These are phyloP conservation scores for Iselma pallidipennis DNA, from an alignment of 2,888 invertebrate genomes.

Conservation along the genomic window DNA sequence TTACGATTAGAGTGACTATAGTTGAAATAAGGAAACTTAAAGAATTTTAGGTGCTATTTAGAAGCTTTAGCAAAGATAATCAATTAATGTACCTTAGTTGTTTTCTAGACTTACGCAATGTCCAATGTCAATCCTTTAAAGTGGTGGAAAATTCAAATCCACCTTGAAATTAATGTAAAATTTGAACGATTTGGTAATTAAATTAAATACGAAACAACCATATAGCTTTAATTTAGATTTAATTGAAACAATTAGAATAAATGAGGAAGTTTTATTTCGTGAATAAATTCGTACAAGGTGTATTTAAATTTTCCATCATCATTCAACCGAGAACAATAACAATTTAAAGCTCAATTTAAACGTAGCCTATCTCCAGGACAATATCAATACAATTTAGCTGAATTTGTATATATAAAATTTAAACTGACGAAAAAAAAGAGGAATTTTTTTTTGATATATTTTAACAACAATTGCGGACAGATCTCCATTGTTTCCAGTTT, in stretches of 20 bases:
- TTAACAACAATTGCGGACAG: background rate
- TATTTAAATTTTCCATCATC: background rate
- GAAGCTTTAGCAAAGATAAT: conserved; percentile 51
- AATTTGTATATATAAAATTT: background rate
- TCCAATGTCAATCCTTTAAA: conserved; percentile 34
- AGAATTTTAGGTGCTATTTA: conserved; percentile 46
- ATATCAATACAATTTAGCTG: conserved; percentile 14
- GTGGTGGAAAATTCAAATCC: background rate
- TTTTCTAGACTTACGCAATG: conserved; percentile 33
- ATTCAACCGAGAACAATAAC: background rate
- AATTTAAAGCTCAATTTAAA: conserved; percentile 29
- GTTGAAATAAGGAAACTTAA: conserved; percentile 23
- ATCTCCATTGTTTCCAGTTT: background rate
- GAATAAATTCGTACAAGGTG: background rate
- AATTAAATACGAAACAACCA: conserved; percentile 9
- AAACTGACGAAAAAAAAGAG: too few species aligned
- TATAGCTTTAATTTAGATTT: conserved; percentile 3
- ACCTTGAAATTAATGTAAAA: conserved; percentile 2
- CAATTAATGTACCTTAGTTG: conserved; percentile 45
- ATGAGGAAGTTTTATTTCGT: conserved; percentile 14
- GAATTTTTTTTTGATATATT: background rate
- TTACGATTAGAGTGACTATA: conserved; percentile 33
- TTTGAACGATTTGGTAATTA: conserved; percentile 10
- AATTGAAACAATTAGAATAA: conserved; percentile 9
- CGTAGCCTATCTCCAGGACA: conserved; percentile 24